These are phyloP conservation scores for Mus spretus DNA, from an alignment of 2,797 vertebrate genomes.

Conservation along the genomic window DNA sequence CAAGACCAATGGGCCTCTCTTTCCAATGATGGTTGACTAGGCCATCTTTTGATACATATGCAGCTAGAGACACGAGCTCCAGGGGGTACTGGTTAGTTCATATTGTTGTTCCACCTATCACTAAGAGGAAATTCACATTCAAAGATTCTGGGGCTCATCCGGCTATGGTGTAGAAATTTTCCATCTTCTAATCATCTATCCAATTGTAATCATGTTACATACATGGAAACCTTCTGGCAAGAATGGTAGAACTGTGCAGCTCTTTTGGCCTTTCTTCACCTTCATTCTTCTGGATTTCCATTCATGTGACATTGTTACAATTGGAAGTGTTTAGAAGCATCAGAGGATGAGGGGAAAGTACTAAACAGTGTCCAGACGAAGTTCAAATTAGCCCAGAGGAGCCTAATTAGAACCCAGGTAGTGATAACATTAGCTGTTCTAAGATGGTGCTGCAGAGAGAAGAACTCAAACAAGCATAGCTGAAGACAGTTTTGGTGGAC, in stretches of 20 bases:
- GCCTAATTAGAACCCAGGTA: not conserved
- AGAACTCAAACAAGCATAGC: not conserved
- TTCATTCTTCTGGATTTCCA: not conserved
- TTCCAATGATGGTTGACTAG: too few relatives aligned
- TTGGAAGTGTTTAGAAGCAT: not conserved
- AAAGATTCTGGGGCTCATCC: not conserved
- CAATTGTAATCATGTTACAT: not conserved
- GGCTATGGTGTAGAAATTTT: not conserved
- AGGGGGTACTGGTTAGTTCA: too few relatives aligned
- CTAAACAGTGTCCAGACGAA: not conserved
- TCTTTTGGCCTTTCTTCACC: not conserved
- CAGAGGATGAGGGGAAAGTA: not conserved
- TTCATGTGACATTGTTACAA: not conserved
- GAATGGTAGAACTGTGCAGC: not conserved
- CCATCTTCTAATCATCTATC: not conserved
- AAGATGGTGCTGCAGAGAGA: not conserved
- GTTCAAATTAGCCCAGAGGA: not conserved
- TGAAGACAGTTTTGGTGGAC: not conserved
- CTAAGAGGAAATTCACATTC: too few relatives aligned
- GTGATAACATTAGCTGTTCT: not conserved
- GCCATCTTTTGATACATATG: too few relatives aligned
- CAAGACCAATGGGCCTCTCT: too few relatives aligned
- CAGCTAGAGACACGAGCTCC: too few relatives aligned
- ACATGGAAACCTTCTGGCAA: not conserved
- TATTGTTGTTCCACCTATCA: not conserved